Base-by-base conservation (phyloP, 37 sponge, comb jelly and placozoan species). In the Agelas oroides region DNA sequence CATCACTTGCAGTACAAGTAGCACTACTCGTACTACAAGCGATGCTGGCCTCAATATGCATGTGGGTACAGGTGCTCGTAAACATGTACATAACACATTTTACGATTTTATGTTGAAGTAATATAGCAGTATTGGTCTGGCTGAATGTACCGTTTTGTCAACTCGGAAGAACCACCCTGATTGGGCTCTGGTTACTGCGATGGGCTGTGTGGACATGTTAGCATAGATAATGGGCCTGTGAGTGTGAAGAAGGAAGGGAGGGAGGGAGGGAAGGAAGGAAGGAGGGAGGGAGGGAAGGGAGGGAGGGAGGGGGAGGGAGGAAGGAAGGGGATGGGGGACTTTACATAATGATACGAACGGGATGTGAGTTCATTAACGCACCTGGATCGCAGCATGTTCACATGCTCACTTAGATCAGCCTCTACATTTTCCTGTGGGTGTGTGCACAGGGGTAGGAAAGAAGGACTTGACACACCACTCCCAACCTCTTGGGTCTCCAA, bases 141-240 rank as follows among this genome's bases (percentile, higher is more conserved):
- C n/a, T n/a, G n/a, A n/a, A 46, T 8, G 46, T 36, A 92, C 92
- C 13, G 81, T 80, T 57, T 86, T 94, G 59, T 94, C 89, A 11
- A 36, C 60, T 53, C 56, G 83, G 84, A 92, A 92, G 80, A 92
- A 89, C 90, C 86, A 95, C 2, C 97, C 97, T 1, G 73, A 39
- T 77, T 94, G 95, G 57, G 91, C 91, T 62, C 95, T 65, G 39
- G 78, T 73, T 39, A 97, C 90, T 14, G 71, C 63, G 75, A 97
- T 92, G 65, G 94, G 97, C 69, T 92, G 56, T 8, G 97, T 94
- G 73, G 95, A 92, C 87, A 94, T 92, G 83, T 94, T 91, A 78
- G 92, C 95, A 69, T 95, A 97, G 28, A 89, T 84, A n/a, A 97
- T 82, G 20, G 96, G 92, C 16, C 88, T 88, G 78, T 25, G 76